Base-by-base conservation (phyloP, 2,113 vertebrate species). In the Larimichthys crocea region DNA sequence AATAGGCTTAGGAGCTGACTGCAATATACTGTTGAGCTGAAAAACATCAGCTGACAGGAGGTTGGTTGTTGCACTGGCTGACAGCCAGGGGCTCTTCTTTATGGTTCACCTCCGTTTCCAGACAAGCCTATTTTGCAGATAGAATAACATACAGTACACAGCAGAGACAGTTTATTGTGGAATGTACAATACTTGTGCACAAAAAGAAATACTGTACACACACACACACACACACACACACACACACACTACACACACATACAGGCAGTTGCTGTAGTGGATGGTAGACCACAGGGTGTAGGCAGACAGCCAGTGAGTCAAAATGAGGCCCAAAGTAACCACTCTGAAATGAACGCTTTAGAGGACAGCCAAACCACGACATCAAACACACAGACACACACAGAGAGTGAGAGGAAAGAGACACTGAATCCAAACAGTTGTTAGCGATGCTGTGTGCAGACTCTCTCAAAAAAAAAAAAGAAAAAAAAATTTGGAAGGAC, bases 321-420 rank as follows among this genome's bases (percentile, higher is more conserved):
- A 94, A 91, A 76, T 89, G 85, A 93, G 91, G 94, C 95, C 94
- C 93, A 93, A 74, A 88, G 93, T 94, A 95, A 96, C 96, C 95
- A 86, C 94, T 84, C 90, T 93, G 95, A 95, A 96, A 94, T 95
- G 94, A 95, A 94, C 92, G 94, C 92, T 94, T 96, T 95, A 95
- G 96, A 96, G 96, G 94, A 95, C 94, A 95, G 95, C 95, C 96
- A 97, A 95, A 95, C 96, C 94, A 93, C 94, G 91, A 95, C 96
- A 96, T 96, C 96, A 95, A 95, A 96, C 95, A 94, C 93, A 94
- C 94, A 94, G 93, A 95, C 86, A 88, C 81, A 87, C 87, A 83
- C 66, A 66, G 22, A 53, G 74, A 89, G 78, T 52, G 82, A 91
- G 83, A 88, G 85, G 62, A 71, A 67, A 90, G 75, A 75, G 73